Conservation (phyloP, 1,140 invertebrate genomes). For the Drosophila asahinai region DNA sequence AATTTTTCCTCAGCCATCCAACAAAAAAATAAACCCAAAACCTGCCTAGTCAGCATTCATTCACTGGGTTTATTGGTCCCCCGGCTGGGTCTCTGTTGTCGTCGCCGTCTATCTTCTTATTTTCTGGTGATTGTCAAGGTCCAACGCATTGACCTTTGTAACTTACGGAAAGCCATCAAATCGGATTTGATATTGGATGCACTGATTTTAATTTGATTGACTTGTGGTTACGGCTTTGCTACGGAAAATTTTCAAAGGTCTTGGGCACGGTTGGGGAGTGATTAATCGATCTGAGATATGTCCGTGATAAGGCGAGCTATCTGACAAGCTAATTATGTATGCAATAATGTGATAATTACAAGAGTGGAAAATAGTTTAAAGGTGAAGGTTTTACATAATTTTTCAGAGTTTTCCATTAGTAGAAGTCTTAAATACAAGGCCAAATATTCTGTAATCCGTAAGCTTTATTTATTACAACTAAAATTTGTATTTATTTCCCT, state of each 20-base stretch:
- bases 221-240: background rate
- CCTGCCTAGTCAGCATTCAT: constrained; percentile 60
- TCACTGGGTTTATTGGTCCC: constrained; percentile 51
- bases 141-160: constrained; percentile 67
- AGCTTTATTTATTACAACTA: background rate
- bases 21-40: constrained; percentile 40
- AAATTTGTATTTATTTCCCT: background rate
- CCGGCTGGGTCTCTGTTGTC: constrained; percentile 5
- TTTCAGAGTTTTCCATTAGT: background rate
- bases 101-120: constrained; percentile 25
- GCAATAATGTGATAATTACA: background rate
- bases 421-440: background rate
- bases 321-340: constrained; percentile 5
- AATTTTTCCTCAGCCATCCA: constrained; percentile 16
- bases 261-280: constrained; percentile 13
- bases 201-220: constrained; percentile 44
- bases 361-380: constrained; percentile 9
- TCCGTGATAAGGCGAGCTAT: background rate
- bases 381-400: constrained; percentile 13
- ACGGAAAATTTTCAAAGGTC: constrained; percentile 34
- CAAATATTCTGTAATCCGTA: background rate
- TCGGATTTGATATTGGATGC: constrained; percentile 28
- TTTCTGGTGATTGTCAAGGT: constrained; percentile 62
- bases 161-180: constrained; percentile 42
- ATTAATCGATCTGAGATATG: constrained; percentile 15